Percentiles rank a stretch among this genome's conserved stretches.
Conservation (phyloP, 2,888 invertebrate genomes). For the Ectobius pallidus region DNA sequence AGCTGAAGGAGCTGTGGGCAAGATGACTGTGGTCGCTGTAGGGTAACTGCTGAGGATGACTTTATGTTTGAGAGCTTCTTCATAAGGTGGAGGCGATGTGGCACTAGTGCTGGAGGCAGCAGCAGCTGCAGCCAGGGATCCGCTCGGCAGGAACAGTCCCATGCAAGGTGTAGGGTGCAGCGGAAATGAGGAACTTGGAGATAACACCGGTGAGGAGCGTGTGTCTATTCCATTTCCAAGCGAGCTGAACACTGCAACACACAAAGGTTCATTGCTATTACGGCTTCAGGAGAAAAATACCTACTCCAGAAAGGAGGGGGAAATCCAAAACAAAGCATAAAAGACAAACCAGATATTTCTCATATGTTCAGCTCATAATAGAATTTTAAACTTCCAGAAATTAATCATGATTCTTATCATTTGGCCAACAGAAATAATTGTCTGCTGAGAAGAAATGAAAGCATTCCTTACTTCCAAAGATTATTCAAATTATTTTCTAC, state of each 20-base stretch:
- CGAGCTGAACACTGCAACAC: conserved; percentile 44
- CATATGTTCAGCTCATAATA: too few species aligned
- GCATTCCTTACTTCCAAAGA: too few species aligned
- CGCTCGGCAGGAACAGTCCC: conserved; percentile 42
- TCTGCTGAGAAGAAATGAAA: too few species aligned
- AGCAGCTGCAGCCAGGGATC: conserved; percentile 29
- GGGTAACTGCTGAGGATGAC: conserved; percentile 49
- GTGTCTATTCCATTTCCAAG: conserved; percentile 42
- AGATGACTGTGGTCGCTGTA: conserved; percentile 37
- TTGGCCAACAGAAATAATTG: too few species aligned
- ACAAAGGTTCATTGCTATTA: too few species aligned
- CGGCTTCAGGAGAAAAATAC: too few species aligned
- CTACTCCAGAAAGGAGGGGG: too few species aligned
- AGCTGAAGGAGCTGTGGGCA: neutral
- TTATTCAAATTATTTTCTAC: too few species aligned
- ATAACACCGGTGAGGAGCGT: conserved; percentile 37
- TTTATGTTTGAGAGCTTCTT: conserved; percentile 50
- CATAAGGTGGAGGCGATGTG: conserved; percentile 48
- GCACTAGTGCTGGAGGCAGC: conserved; percentile 40
- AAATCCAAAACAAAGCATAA: too few species aligned
- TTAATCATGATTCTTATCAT: too few species aligned
- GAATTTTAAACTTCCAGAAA: too few species aligned
- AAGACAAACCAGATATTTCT: too few species aligned
- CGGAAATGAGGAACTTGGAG: conserved; percentile 39
- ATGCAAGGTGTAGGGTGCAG: conserved; percentile 43